Percentiles rank a stretch among this genome's conserved stretches.
Conservation (phyloP, 2,797 vertebrate species). For the Pantherophis alleghaniensis region DNA sequence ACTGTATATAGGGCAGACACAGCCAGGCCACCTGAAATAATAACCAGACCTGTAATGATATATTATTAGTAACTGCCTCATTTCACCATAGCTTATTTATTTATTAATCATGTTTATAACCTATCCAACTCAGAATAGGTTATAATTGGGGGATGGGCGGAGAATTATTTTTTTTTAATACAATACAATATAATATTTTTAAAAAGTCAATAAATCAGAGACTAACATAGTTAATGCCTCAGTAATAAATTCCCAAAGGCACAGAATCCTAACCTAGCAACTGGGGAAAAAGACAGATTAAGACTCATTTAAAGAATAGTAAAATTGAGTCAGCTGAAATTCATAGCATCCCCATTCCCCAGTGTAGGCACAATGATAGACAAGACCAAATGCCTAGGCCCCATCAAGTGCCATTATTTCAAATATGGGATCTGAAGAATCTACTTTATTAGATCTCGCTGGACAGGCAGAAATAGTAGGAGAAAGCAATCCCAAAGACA, state of each 20-base stretch:
- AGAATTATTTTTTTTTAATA: neutral
- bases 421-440: neutral
- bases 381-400: neutral
- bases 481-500: neutral
- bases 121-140: neutral
- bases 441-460: neutral
- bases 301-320: neutral
- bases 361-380: neutral
- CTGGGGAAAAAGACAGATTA: neutral
- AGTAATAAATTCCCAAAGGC: neutral
- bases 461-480: neutral
- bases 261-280: neutral
- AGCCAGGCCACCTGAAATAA: neutral
- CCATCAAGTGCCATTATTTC: neutral
- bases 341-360: neutral
- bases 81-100: neutral
- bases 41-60: neutral
- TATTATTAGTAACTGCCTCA: neutral
- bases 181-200: neutral
- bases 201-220: neutral
- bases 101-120: neutral
- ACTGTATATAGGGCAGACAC: neutral
- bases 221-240: neutral
- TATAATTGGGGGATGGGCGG: neutral
- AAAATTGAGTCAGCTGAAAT: neutral